Conservation (phyloP, 2,113 vertebrate species). For the Eublepharis macularius region DNA sequence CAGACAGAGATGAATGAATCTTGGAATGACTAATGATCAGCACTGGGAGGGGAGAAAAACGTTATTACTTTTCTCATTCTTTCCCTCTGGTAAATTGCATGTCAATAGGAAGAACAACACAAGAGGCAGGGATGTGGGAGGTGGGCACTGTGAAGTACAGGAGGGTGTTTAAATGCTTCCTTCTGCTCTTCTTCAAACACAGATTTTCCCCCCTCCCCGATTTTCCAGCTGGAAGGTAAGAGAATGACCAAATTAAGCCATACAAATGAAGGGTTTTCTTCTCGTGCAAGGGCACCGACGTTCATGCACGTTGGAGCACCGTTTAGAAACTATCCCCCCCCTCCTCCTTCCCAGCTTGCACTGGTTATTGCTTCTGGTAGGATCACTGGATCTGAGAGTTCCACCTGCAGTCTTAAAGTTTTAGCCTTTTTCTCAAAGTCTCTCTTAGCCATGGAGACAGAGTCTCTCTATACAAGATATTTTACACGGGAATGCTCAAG, state of each 20-base stretch:
- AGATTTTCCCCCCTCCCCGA: not conserved
- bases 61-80: not conserved
- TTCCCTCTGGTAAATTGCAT: not conserved
- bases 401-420: not conserved
- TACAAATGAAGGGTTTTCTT: not conserved
- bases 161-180: not conserved
- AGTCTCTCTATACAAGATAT: too few species aligned
- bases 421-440: too few species aligned
- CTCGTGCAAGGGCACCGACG: too few species aligned
- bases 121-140: not conserved
- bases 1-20: slow-evolving; percentile 11
- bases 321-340: not conserved
- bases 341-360: not conserved
- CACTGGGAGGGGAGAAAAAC: slow-evolving; percentile 32
- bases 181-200: not conserved
- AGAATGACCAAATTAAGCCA: not conserved
- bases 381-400: not conserved
- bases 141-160: not conserved
- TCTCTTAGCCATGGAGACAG: too few species aligned
- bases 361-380: not conserved
- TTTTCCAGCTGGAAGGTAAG: not conserved
- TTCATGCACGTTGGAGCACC: not conserved
- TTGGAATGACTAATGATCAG: slow-evolving; percentile 42
- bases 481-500: too few species aligned
- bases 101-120: not conserved